Base-by-base conservation (phyloP, 1,140 invertebrate species). In the Drosophila oshimai region DNA sequence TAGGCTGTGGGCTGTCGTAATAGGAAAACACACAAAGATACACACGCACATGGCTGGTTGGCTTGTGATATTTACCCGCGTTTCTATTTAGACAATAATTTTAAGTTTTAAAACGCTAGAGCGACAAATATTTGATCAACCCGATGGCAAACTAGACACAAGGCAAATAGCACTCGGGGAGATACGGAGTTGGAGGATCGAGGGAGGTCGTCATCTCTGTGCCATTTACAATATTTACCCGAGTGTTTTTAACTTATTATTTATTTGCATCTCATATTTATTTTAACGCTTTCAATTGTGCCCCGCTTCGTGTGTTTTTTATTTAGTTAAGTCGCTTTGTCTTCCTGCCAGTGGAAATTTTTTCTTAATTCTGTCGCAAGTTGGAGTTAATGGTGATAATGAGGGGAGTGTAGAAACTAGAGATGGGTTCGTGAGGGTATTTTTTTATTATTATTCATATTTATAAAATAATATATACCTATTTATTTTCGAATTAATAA, bases 61-160 rank as follows among this genome's bases (percentile, higher is more conserved):
- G 18, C 45, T n/a, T n/a, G n/a, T n/a, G 69, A 51, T 80, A 80
- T 80, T 80, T 80, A 76, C 78, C 75, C 62, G 36, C 62, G 58
- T 77, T 69, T 76, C 60, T 81, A 80, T 81, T 81, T 77, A 81
- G 73, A 81, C 74, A 83, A 80, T 81, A 81, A 76, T 61, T 81
- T 67, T 53, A 47, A 46, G 50, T 51, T 33, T 69, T 58, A 55
- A 76, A 61, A 58, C 49, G 45, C 51, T 70, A 67, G 36, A 37
- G 69, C 22, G n/a, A 28, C 57, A 76, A 87, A 87, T 80, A 88
- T 81, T 87, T 74, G 55, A 60, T 69, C 41, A 83, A 75, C 47
- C 57, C 67, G 68, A 77, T 39, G 57, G 57, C 69, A 73, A 80
- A 64, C 71, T 64, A 88, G 84, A 83, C 83, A 69, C 55, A 55